phyloP scores from a whole-genome alignment of 2,113 vertebrate species.

The Silurus asotus region DNA sequence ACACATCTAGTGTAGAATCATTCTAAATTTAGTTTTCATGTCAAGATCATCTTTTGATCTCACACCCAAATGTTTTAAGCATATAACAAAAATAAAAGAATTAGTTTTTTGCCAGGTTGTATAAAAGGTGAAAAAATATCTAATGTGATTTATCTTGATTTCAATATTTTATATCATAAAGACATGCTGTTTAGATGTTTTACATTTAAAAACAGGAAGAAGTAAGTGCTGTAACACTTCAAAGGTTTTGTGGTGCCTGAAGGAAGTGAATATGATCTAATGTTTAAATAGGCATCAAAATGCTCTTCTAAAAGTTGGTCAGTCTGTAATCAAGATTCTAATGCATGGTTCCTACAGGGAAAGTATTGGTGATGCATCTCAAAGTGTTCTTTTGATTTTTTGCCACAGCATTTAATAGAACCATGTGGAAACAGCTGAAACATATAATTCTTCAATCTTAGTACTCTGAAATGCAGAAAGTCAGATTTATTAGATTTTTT shows the following conservation, averaged over 20 bases:
- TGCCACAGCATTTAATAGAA: neutral
- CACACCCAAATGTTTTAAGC: too few relatives aligned
- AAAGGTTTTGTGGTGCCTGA: constrained; percentile 18
- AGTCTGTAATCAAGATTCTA: neutral
- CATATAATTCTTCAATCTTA: neutral
- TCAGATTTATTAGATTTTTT: neutral
- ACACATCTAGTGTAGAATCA: too few relatives aligned
- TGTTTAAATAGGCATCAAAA: neutral
- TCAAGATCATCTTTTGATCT: too few relatives aligned
- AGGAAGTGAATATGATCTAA: neutral
- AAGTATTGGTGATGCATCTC: neutral
- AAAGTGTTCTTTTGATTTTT: neutral
- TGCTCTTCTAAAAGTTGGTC: neutral
- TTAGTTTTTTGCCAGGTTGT: too few relatives aligned
- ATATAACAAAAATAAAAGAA: too few relatives aligned
- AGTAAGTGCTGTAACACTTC: constrained; percentile 5
- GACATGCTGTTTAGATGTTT: neutral
- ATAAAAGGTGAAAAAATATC: too few relatives aligned
- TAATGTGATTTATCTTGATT: too few relatives aligned
- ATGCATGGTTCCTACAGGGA: neutral
- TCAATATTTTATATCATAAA: too few relatives aligned
- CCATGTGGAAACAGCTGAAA: neutral
- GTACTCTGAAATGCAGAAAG: neutral
- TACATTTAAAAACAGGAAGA: neutral
- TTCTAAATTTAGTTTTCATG: too few relatives aligned